Evolutionary conservation across 2,888 invertebrate species (phyloP).

Genomic region (Cryptus armator): DNA sequence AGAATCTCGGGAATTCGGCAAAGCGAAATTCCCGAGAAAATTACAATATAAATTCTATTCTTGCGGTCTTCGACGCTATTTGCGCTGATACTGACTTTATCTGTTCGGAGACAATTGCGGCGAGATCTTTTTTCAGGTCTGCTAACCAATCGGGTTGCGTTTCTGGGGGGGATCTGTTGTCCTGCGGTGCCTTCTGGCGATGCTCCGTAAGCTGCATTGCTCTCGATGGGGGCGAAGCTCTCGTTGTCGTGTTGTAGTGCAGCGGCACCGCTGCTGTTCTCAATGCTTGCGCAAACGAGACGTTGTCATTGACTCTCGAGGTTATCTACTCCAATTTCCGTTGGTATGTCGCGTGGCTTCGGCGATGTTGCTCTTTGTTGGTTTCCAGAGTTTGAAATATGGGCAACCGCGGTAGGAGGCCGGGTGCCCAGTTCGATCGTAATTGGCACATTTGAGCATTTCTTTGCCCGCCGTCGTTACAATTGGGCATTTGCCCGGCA

Average conservation of each 20-base stretch:
- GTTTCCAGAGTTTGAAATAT: not conserved
- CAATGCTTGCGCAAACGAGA: not conserved
- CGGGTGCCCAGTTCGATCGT: slow-evolving; percentile 9
- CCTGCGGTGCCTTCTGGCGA: too few relatives aligned
- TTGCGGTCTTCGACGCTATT: not conserved
- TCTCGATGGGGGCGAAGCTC: too few relatives aligned
- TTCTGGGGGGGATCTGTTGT: too few relatives aligned
- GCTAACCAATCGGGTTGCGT: too few relatives aligned
- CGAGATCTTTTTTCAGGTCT: too few relatives aligned
- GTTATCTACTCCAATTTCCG: not conserved
- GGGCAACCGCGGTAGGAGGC: slow-evolving; percentile 41
- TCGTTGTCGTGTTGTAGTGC: not conserved
- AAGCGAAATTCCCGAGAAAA: too few relatives aligned
- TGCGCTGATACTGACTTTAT: too few relatives aligned
- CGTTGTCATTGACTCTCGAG: not conserved
- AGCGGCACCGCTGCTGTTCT: not conserved
- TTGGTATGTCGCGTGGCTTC: not conserved
- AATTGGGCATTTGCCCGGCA: slow-evolving; percentile 12
- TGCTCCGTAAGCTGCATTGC: not conserved
- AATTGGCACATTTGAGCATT: slow-evolving; percentile 4
- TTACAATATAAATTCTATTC: not conserved
- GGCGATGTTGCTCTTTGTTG: not conserved
- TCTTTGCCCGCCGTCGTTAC: not conserved
- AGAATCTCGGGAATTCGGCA: too few relatives aligned
- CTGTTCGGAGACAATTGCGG: too few relatives aligned